A percentile compares a stretch with the other conserved stretches of the same genome.
Evolutionary conservation across 2,888 invertebrate species (phyloP).

Genomic region (Dicycla oo): DNA sequence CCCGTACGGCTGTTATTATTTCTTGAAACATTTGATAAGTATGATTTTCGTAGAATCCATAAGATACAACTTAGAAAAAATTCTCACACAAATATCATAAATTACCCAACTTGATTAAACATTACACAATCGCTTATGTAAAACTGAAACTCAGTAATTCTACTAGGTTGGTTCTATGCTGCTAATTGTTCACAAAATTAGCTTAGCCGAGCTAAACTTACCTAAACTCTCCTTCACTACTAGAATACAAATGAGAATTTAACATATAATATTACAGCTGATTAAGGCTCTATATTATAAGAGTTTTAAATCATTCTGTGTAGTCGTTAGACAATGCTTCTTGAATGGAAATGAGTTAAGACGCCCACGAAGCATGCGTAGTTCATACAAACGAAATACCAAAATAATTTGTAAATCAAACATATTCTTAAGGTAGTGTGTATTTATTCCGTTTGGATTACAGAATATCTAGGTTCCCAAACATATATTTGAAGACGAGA

Average conservation of each 20-base stretch:
- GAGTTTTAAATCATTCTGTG: slow-evolving; percentile 28
- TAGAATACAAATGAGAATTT: slow-evolving; percentile 52
- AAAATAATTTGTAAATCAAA: too few species aligned
- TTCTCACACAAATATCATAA: neutral
- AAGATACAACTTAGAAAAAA: neutral
- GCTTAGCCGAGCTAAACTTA: slow-evolving; percentile 42
- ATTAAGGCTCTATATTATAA: slow-evolving; percentile 35
- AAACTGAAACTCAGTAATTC: slow-evolving; percentile 28
- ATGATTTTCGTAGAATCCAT: neutral
- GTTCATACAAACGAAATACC: too few species aligned
- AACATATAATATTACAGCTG: slow-evolving; percentile 52
- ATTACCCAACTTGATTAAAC: slow-evolving; percentile 10
- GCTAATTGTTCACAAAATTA: slow-evolving; percentile 54
- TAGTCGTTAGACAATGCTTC: slow-evolving; percentile 15
- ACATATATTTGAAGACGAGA: too few species aligned
- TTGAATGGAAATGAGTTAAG: slow-evolving; percentile 31
- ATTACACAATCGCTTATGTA: slow-evolving; percentile 29
- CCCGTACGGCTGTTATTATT: neutral
- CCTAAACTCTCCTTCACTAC: slow-evolving; percentile 44
- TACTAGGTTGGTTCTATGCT: slow-evolving; percentile 21
- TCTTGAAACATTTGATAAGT: neutral
- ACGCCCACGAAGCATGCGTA: too few species aligned
- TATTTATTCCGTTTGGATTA: too few species aligned
- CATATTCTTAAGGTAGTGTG: too few species aligned
- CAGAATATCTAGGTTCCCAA: too few species aligned